Conservation (phyloP, 2,113 vertebrate genomes). For the Prolemur simus region DNA sequence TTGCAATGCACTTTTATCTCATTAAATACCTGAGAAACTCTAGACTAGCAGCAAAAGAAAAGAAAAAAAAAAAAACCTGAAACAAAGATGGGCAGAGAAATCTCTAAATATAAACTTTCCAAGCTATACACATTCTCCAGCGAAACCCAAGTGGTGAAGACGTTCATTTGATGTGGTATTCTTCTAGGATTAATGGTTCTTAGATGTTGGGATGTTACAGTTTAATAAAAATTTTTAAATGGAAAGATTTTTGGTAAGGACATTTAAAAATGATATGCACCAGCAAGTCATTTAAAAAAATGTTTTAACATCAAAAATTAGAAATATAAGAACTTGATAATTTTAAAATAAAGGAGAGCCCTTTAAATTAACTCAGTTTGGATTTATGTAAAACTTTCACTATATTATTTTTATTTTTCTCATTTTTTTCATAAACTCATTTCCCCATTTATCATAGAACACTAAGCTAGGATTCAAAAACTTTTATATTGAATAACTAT, state of each 20-base stretch:
- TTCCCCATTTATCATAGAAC: neutral
- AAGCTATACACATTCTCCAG: neutral
- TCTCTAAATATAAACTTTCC: neutral
- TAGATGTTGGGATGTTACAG: neutral
- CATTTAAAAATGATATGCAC: neutral
- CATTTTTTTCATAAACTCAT: neutral
- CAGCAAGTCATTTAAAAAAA: neutral
- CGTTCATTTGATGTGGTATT: neutral
- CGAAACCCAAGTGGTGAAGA: neutral
- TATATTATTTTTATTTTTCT: neutral
- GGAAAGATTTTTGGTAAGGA: neutral
- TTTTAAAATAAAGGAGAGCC: neutral
- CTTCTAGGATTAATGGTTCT: neutral
- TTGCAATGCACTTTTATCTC: neutral
- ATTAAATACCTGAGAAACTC: neutral
- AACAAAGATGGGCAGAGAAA: neutral
- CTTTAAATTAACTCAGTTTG: neutral
- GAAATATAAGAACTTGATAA: neutral
- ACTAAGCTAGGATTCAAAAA: neutral
- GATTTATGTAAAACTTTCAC: neutral
- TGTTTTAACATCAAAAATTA: neutral
- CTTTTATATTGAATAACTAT: neutral
- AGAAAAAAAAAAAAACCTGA: neutral
- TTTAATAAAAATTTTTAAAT: neutral
- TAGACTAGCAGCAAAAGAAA: neutral